Evolutionary conservation across 1,140 invertebrate species (phyloP).

Genomic region (Ceratina calcarata): DNA sequence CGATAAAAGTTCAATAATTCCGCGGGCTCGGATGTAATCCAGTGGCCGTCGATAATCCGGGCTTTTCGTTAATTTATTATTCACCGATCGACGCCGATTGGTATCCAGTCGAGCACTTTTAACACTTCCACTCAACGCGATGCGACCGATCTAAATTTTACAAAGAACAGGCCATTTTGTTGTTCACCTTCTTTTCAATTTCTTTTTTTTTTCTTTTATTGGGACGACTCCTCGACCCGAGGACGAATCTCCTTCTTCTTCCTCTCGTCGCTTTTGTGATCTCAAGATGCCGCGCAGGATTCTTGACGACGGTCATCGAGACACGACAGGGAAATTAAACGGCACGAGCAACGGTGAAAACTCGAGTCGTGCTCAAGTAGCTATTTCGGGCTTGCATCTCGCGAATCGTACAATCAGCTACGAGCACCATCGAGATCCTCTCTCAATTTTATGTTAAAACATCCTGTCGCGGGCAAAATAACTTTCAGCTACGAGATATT

Average conservation of each 20-base stretch:
- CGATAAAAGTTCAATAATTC: slow-evolving; percentile 69
- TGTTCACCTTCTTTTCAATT: background rate
- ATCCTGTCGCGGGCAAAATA: too few species aligned
- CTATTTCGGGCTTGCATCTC: too few species aligned
- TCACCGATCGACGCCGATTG: slow-evolving; percentile 30
- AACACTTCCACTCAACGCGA: slow-evolving; percentile 28
- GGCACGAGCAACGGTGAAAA: background rate
- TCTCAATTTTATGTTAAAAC: too few species aligned
- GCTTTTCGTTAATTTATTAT: slow-evolving; percentile 65
- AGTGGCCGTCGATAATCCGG: slow-evolving; percentile 48
- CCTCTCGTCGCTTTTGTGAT: background rate
- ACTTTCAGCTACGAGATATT: too few species aligned
- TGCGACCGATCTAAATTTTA: slow-evolving; percentile 26
- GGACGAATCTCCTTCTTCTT: background rate
- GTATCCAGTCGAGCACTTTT: slow-evolving; percentile 26
- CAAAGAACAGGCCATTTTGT: background rate
- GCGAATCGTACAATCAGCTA: too few species aligned
- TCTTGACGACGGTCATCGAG: background rate
- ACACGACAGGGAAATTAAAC: background rate
- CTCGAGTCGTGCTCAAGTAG: background rate
- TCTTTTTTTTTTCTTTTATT: slow-evolving; percentile 7
- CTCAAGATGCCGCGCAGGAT: background rate
- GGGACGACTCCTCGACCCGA: background rate
- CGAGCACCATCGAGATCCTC: too few species aligned
- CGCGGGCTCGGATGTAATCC: slow-evolving; percentile 43